phyloP scores from a whole-genome alignment of 2,113 vertebrate genomes.

The Tetraodon nigroviridis region DNA sequence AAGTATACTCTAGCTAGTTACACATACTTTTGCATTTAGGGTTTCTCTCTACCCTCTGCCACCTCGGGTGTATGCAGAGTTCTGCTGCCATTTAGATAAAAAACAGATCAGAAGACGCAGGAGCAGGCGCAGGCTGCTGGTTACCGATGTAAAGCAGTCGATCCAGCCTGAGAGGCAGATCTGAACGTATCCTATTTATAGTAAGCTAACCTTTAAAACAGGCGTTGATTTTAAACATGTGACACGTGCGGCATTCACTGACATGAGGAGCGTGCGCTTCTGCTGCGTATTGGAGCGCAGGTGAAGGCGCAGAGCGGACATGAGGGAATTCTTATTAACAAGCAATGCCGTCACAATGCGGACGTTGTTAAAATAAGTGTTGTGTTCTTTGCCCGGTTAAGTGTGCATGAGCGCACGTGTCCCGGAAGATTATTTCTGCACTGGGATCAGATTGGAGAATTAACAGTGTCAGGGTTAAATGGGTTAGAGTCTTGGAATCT shows the following conservation, averaged over 20 bases:
- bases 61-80: slow-evolving; percentile 51
- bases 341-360: slow-evolving; percentile 7
- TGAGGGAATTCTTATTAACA: slow-evolving; percentile 22
- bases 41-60: slow-evolving; percentile 33
- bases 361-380: slow-evolving; percentile 25
- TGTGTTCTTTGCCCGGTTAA: slow-evolving; percentile 4
- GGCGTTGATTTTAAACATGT: no score
- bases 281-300: neutral
- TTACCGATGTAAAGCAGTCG: no score
- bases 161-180: neutral
- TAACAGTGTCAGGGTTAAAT: slow-evolving; percentile 16
- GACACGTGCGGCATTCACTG: no score
- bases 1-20: neutral
- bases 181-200: slow-evolving; percentile 18
- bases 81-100: slow-evolving; percentile 26
- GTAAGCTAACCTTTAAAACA: neutral
- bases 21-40: slow-evolving; percentile 17
- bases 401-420: slow-evolving; percentile 15
- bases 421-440: slow-evolving; percentile 17
- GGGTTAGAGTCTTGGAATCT: slow-evolving; percentile 10
- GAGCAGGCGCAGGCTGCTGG: neutral
- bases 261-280: no score
- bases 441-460: slow-evolving; percentile 5
- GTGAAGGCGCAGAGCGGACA: neutral
- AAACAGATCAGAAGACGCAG: slow-evolving; percentile 20